Evolutionary conservation across 2,888 invertebrate genomes (phyloP).

Genomic region (Dynastes grantii): DNA sequence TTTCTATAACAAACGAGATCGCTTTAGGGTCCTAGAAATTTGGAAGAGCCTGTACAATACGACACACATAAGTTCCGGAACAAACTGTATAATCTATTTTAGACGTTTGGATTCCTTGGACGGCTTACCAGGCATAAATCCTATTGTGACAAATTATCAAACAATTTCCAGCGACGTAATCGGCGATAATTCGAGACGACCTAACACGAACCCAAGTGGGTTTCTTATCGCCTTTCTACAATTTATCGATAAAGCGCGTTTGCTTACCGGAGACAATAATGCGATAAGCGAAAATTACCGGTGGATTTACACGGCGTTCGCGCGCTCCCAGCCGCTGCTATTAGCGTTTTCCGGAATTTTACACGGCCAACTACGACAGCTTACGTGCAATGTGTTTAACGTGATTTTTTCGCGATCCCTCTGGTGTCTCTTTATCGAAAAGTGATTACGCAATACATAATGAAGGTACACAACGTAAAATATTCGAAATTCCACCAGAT

Average conservation of each 20-base stretch:
- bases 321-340: neutral
- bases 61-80: too few relatives aligned
- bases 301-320: neutral
- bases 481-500: slow-evolving; percentile 12
- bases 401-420: neutral
- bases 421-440: neutral
- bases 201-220: slow-evolving; percentile 8
- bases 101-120: slow-evolving; percentile 3
- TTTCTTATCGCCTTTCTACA: slow-evolving; percentile 20
- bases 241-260: slow-evolving; percentile 26
- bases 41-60: too few relatives aligned
- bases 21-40: neutral
- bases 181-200: slow-evolving; percentile 24
- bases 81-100: slow-evolving; percentile 11
- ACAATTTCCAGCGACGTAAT: slow-evolving; percentile 21
- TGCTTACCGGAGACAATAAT: slow-evolving; percentile 24
- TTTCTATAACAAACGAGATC: neutral
- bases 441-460: neutral
- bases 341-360: slow-evolving; percentile 18
- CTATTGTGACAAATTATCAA: slow-evolving; percentile 28
- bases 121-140: slow-evolving; percentile 9
- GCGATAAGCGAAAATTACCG: slow-evolving; percentile 27
- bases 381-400: neutral
- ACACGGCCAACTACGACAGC: neutral
- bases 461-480: neutral